These are phyloP conservation scores for Pollimyrus isidori DNA, from an alignment of 2,113 vertebrate species.

Conservation along the genomic window DNA sequence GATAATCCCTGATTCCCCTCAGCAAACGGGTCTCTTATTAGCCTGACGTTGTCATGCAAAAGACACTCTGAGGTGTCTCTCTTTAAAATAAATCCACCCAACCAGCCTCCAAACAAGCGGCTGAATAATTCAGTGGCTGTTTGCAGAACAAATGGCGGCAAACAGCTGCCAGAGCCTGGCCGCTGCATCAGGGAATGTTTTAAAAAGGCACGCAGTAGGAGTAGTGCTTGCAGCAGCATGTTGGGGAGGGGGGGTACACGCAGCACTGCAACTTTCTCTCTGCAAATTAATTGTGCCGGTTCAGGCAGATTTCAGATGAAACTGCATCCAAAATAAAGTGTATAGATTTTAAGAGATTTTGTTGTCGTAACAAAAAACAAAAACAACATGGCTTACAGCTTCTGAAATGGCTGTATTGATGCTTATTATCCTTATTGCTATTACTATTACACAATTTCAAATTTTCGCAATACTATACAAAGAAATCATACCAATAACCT, in stretches of 20 bases:
- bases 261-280: not conserved
- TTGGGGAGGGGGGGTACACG: not conserved
- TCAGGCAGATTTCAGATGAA: not conserved
- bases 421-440: not conserved
- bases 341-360: not conserved
- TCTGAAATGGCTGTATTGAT: not conserved
- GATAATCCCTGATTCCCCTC: not conserved
- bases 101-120: not conserved
- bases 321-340: not conserved
- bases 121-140: constrained; percentile 26
- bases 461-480: not conserved
- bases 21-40: not conserved
- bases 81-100: not conserved
- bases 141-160: constrained; percentile 16
- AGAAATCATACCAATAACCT: not conserved
- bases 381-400: not conserved
- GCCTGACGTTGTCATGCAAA: not conserved
- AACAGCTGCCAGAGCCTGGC: constrained; percentile 19
- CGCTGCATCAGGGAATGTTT: not conserved
- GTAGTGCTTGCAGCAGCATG: not conserved
- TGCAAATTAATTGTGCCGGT: not conserved
- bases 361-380: not conserved
- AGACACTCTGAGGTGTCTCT: constrained; percentile 1
- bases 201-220: not conserved
- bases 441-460: not conserved